These are phyloP conservation scores for Miniopterus natalensis DNA, from an alignment of 2,113 vertebrate genomes.

Conservation along the genomic window DNA sequence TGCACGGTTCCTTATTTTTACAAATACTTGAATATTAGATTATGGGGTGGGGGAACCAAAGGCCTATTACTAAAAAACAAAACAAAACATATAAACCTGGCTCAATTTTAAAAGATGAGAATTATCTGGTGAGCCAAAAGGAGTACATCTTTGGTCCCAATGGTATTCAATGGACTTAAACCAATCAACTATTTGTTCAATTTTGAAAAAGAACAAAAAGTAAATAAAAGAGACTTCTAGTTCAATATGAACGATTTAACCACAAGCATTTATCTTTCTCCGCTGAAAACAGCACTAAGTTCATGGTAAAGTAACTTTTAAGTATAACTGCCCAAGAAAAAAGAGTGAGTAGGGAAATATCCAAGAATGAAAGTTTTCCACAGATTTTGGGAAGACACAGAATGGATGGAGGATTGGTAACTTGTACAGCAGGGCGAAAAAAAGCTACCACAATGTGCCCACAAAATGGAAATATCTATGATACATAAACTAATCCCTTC, in stretches of 20 bases:
- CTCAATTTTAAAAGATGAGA: conserved; percentile 7
- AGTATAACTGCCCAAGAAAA: background rate
- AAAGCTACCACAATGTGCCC: background rate
- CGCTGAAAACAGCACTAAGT: background rate
- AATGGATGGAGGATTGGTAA: background rate
- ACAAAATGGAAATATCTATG: background rate
- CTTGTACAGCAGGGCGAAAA: background rate
- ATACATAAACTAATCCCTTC: background rate
- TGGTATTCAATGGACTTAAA: background rate
- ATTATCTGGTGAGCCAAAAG: conserved; percentile 22
- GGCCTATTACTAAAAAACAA: background rate
- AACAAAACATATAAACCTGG: background rate
- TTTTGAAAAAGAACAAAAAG: conserved; percentile 49
- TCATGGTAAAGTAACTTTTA: conserved; percentile 15
- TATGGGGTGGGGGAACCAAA: background rate
- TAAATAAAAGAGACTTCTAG: background rate
- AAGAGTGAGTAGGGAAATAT: background rate
- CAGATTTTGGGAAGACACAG: background rate
- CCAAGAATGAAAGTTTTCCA: background rate
- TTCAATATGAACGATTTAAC: background rate
- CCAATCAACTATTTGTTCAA: background rate
- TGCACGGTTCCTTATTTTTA: conserved; percentile 11
- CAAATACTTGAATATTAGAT: conserved; percentile 36
- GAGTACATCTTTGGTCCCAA: background rate
- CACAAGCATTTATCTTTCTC: conserved; percentile 33